Percentiles rank a stretch among this genome's conserved stretches.
These are phyloP conservation scores for Brachionus asplanchnoidis DNA, from an alignment of 1,140 invertebrate species.

Conservation along the genomic window DNA sequence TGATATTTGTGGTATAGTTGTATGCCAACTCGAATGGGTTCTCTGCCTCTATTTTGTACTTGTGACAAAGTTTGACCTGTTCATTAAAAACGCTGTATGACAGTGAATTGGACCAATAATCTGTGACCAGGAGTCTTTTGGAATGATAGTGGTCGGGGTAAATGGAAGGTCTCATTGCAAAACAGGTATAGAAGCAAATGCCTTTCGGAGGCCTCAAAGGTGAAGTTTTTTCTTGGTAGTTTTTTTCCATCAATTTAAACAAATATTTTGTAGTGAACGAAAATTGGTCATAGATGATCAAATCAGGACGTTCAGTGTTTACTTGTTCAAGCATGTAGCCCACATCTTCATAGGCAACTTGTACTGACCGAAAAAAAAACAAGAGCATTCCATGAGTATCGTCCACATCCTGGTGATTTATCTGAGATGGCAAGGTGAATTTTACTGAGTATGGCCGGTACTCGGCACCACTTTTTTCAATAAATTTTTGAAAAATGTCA, in stretches of 20 bases:
- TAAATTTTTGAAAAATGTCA: background rate
- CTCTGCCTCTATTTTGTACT: background rate
- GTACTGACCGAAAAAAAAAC: background rate
- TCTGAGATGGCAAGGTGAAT: background rate
- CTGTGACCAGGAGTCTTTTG: background rate
- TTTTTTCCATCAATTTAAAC: conserved; percentile 7
- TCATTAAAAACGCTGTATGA: background rate
- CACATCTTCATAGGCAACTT: background rate
- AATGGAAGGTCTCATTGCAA: background rate
- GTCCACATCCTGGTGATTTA: background rate
- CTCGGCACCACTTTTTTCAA: background rate
- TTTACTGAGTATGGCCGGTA: background rate
- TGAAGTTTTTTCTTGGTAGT: background rate
- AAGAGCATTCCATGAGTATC: background rate
- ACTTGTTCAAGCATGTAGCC: background rate
- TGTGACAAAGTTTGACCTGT: background rate
- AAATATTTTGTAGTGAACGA: background rate
- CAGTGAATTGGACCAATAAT: background rate
- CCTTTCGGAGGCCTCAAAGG: background rate
- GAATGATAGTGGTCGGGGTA: background rate
- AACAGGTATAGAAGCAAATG: conserved; percentile 24
- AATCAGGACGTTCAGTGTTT: background rate
- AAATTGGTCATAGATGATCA: background rate
- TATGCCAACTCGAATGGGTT: background rate
- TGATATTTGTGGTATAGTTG: background rate